Conservation (phyloP, 2,888 invertebrate genomes). For the Lampropteryx suffumata region DNA sequence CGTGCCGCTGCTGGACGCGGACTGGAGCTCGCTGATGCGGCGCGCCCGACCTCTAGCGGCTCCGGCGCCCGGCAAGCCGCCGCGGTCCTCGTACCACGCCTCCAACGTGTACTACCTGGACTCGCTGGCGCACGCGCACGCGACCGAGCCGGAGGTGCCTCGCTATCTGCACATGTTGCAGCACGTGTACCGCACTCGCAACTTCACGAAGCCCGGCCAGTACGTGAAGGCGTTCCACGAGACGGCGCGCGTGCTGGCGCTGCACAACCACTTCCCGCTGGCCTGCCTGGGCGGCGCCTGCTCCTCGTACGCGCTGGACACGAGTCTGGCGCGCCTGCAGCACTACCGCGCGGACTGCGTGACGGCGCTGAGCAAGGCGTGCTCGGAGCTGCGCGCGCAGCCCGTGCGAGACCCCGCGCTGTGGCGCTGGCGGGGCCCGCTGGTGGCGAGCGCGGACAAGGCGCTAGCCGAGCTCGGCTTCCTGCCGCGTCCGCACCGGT, state of each 20-base stretch:
- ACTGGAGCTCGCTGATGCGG: slow-evolving; percentile 91
- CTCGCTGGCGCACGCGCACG: slow-evolving; percentile 91
- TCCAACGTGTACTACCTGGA: slow-evolving; percentile 97
- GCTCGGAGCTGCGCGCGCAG: slow-evolving; percentile 91
- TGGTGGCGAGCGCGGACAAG: slow-evolving; percentile 86
- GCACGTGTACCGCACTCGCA: slow-evolving; percentile 94
- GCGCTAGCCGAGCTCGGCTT: slow-evolving; percentile 89
- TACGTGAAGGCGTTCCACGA: slow-evolving; percentile 97
- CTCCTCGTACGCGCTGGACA: slow-evolving; percentile 92
- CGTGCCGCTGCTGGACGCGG: slow-evolving; percentile 89
- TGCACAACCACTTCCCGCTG: slow-evolving; percentile 96
- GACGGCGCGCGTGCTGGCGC: slow-evolving; percentile 92
- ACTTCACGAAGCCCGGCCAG: slow-evolving; percentile 96
- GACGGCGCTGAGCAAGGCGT: slow-evolving; percentile 91
- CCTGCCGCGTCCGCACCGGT: slow-evolving; percentile 71
- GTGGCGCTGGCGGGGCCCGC: slow-evolving; percentile 92
- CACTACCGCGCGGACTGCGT: slow-evolving; percentile 98
- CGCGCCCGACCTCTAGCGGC: slow-evolving; percentile 86
- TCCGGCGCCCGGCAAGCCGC: slow-evolving; percentile 72
- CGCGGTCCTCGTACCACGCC: slow-evolving; percentile 92
- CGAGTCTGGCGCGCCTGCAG: slow-evolving; percentile 92
- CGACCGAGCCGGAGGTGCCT: slow-evolving; percentile 90
- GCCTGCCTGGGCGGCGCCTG: slow-evolving; percentile 93
- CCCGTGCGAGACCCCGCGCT: slow-evolving; percentile 93
- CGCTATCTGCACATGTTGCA: slow-evolving; percentile 96